Evolutionary conservation across 2,797 vertebrate genomes (phyloP).

Genomic region (Picus viridis): DNA sequence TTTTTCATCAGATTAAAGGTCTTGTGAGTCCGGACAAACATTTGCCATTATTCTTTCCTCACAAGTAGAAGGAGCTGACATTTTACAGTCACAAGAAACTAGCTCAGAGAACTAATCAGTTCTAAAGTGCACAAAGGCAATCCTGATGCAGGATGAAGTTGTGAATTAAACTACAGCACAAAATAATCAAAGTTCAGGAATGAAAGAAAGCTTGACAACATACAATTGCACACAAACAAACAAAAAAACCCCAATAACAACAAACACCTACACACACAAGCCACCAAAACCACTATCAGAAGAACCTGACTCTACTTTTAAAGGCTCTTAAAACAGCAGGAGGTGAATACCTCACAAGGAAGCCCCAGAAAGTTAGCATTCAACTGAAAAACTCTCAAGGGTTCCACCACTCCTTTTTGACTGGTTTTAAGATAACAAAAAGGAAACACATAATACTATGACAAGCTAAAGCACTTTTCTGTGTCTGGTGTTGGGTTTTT

Average conservation of each 20-base stretch:
- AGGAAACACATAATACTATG: neutral
- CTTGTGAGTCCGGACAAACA: neutral
- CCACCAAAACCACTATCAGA: neutral
- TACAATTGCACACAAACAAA: neutral
- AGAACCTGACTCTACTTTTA: neutral
- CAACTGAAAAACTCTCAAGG: neutral
- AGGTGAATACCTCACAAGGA: neutral
- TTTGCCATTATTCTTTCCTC: neutral
- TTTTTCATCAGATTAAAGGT: neutral
- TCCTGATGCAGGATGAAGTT: fast-evolving
- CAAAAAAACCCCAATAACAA: too few relatives aligned
- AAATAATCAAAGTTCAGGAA: neutral
- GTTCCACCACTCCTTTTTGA: neutral
- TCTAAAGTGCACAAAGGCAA: neutral
- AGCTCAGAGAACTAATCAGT: neutral
- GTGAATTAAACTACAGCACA: neutral
- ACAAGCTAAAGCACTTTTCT: neutral
- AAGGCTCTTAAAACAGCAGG: neutral
- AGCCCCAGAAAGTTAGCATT: neutral
- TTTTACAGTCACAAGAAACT: neutral
- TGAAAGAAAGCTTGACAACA: neutral
- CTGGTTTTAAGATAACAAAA: neutral
- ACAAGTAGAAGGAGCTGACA: neutral
- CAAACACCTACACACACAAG: too few relatives aligned
- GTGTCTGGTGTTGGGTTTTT: too few relatives aligned